These are phyloP conservation scores for Philaethria dido DNA, from an alignment of 2,888 invertebrate species.

Conservation along the genomic window DNA sequence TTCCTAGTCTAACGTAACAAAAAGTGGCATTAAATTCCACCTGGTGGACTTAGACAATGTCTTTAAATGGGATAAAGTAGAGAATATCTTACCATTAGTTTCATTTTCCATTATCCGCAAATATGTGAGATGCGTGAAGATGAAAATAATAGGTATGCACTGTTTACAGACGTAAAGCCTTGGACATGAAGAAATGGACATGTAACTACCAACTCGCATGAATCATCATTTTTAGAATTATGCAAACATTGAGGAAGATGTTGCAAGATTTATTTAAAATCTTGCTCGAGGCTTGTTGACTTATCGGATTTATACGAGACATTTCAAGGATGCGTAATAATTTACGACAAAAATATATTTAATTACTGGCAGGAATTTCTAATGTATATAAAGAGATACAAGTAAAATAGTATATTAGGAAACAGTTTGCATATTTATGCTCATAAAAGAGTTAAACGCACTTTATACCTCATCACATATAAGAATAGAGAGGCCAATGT, in stretches of 20 bases:
- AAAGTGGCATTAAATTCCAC: neutral
- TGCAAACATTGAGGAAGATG: slow-evolving; percentile 3
- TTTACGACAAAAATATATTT: neutral
- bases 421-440: neutral
- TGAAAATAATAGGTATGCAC: neutral
- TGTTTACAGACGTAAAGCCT: neutral
- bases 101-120: neutral
- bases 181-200: neutral
- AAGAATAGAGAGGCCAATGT: neutral
- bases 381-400: neutral
- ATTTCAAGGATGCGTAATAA: slow-evolving; percentile 1
- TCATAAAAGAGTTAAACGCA: neutral
- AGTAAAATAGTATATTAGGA: neutral
- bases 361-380: neutral
- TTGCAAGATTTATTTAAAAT: neutral
- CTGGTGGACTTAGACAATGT: too few relatives aligned
- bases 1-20: neutral
- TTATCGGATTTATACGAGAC: slow-evolving; percentile 10
- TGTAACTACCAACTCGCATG: neutral
- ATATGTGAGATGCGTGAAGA: neutral
- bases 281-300: slow-evolving; percentile 5
- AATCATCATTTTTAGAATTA: neutral
- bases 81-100: too few relatives aligned
- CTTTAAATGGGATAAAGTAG: too few relatives aligned
- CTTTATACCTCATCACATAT: neutral